phyloP scores from a whole-genome alignment of 2,797 vertebrate genomes.

The Meda fulgida region DNA sequence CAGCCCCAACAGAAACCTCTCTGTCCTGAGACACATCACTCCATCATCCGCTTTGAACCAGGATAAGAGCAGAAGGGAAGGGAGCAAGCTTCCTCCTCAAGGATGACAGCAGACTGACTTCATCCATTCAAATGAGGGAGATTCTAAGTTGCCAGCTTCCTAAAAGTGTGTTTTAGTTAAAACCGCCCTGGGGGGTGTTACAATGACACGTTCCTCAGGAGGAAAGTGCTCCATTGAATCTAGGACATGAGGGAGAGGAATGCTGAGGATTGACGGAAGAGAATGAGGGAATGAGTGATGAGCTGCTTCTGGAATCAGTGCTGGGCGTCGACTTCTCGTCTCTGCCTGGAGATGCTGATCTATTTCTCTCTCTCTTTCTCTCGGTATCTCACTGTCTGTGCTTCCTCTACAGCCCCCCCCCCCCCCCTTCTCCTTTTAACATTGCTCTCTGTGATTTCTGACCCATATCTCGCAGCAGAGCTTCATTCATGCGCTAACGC shows the following conservation, averaged over 20 bases:
- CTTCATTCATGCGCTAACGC: slow-evolving; percentile 25
- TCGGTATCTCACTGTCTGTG: slow-evolving; percentile 48
- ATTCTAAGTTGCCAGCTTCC: slow-evolving; percentile 2
- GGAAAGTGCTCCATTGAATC: slow-evolving; percentile 46
- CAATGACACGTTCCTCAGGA: slow-evolving; percentile 23
- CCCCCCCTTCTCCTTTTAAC: slow-evolving; percentile 20
- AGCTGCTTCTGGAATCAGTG: slow-evolving; percentile 68
- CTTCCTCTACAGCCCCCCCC: background rate
- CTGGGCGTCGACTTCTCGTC: slow-evolving; percentile 71
- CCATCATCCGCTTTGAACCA: slow-evolving; percentile 13
- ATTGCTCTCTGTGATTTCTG: slow-evolving; percentile 41
- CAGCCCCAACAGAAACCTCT: background rate
- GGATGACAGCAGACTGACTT: slow-evolving; percentile 38
- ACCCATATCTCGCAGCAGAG: slow-evolving; percentile 43
- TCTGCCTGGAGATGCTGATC: slow-evolving; percentile 46
- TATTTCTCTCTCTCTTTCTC: slow-evolving; percentile 61
- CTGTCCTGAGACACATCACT: slow-evolving; percentile 18
- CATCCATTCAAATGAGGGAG: slow-evolving; percentile 24
- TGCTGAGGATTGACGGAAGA: slow-evolving; percentile 46
- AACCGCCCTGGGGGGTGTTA: background rate
- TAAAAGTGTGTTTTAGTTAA: slow-evolving; percentile 24
- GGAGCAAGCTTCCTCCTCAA: slow-evolving; percentile 5
- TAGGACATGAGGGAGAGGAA: slow-evolving; percentile 53
- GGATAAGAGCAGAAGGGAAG: background rate
- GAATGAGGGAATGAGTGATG: slow-evolving; percentile 56